Evolutionary conservation across 2,888 invertebrate genomes (phyloP).

Genomic region (Merodon equestris): DNA sequence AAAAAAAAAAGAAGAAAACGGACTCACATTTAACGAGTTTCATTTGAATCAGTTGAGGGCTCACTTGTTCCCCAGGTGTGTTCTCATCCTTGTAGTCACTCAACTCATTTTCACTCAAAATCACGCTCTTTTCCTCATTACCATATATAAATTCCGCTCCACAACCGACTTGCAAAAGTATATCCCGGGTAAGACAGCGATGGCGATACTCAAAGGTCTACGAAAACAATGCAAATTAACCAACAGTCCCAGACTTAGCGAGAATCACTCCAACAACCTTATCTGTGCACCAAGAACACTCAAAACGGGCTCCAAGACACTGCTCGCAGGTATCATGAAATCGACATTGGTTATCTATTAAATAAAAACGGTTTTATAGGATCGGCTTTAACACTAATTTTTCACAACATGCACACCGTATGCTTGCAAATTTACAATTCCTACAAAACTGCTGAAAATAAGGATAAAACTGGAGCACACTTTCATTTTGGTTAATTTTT

Average conservation of each 20-base stretch:
- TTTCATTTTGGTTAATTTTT: slow-evolving; percentile 2
- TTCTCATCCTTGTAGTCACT: slow-evolving; percentile 76
- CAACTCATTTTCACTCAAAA: slow-evolving; percentile 71
- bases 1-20: background rate
- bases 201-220: slow-evolving; percentile 72
- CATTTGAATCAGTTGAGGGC: slow-evolving; percentile 82
- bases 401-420: slow-evolving; percentile 2
- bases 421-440: slow-evolving; percentile 1
- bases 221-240: slow-evolving; percentile 1
- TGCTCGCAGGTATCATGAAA: slow-evolving; percentile 75
- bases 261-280: slow-evolving; percentile 70
- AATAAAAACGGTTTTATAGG: background rate
- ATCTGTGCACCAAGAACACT: slow-evolving; percentile 78
- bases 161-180: slow-evolving; percentile 73
- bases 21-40: slow-evolving; percentile 82
- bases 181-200: slow-evolving; percentile 74
- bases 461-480: background rate
- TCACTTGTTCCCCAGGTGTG: slow-evolving; percentile 81
- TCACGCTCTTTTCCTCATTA: slow-evolving; percentile 72
- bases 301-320: slow-evolving; percentile 73
- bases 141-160: slow-evolving; percentile 71
- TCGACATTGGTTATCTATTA: slow-evolving; percentile 73
- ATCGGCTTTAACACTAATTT: background rate
- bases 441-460: background rate
- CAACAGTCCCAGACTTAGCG: background rate